phyloP scores from a whole-genome alignment of 1,140 invertebrate species.

The Cheumatopsyche charites region DNA sequence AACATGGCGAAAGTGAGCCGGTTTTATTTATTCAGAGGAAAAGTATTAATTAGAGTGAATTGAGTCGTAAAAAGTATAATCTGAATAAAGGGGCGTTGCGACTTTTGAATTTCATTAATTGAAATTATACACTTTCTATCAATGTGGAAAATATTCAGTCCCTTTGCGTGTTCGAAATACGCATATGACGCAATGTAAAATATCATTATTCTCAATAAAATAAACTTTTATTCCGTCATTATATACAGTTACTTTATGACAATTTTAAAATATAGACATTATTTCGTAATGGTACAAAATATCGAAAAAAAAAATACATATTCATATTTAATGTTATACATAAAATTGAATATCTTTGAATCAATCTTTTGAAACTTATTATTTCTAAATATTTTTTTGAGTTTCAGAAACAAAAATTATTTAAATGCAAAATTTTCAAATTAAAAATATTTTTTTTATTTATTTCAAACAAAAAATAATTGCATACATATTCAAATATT shows the following conservation, averaged over 20 bases:
- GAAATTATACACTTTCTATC: conserved; percentile 1
- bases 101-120: conserved; percentile 19
- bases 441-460: no score
- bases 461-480: no score
- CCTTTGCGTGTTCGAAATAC: conserved; percentile 2
- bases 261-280: neutral
- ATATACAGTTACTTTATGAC: neutral
- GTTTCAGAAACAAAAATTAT: no score
- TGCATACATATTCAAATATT: no score
- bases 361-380: no score
- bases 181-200: no score
- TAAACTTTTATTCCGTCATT: neutral
- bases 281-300: neutral
- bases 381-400: no score
- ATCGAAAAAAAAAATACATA: neutral
- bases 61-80: conserved; percentile 5
- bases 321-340: neutral
- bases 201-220: no score
- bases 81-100: conserved; percentile 1
- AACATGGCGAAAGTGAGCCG: neutral
- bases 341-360: neutral
- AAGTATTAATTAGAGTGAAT: neutral
- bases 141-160: neutral
- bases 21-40: neutral
- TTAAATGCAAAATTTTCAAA: no score